A percentile compares a stretch with the other conserved stretches of the same genome.
phyloP scores from a whole-genome alignment of 2,888 invertebrate genomes.

The Ramazzottius varieornatus region DNA sequence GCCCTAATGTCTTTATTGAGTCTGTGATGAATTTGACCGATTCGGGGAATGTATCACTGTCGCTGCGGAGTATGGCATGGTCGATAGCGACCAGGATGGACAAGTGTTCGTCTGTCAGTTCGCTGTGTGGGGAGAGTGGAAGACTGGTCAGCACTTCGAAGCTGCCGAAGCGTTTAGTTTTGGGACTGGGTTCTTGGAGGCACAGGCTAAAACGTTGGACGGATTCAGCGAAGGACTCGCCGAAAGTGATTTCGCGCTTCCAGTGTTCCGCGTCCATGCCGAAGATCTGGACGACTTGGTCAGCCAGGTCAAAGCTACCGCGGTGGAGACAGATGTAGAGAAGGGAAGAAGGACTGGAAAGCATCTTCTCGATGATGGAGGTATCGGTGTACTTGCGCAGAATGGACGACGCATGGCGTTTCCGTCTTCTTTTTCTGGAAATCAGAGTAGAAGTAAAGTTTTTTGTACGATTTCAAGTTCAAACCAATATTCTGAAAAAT shows the following conservation, averaged over 20 bases:
- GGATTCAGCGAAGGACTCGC: neutral
- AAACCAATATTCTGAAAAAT: too few species aligned
- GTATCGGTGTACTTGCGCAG: neutral
- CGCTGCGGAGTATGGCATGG: neutral
- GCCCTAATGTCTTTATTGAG: too few species aligned
- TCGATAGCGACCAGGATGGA: neutral
- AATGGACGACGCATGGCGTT: neutral
- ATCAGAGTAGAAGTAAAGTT: neutral
- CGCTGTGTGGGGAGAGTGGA: neutral
- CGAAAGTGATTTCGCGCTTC: neutral
- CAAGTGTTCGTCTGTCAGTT: neutral
- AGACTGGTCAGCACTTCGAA: neutral
- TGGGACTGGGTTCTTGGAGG: too few species aligned
- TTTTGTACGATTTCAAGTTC: too few species aligned
- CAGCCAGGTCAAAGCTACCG: neutral
- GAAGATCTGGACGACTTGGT: neutral
- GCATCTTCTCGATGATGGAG: conserved; percentile 2
- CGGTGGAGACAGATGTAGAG: neutral
- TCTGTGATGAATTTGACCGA: too few species aligned
- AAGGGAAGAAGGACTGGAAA: neutral
- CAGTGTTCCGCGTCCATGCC: neutral
- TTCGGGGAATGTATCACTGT: too few species aligned
- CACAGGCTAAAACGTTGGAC: too few species aligned
- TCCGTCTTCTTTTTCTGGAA: neutral
- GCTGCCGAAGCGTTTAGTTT: neutral